These are phyloP conservation scores for Neotoxoptera formosana DNA, from an alignment of 1,140 invertebrate species.

Conservation along the genomic window DNA sequence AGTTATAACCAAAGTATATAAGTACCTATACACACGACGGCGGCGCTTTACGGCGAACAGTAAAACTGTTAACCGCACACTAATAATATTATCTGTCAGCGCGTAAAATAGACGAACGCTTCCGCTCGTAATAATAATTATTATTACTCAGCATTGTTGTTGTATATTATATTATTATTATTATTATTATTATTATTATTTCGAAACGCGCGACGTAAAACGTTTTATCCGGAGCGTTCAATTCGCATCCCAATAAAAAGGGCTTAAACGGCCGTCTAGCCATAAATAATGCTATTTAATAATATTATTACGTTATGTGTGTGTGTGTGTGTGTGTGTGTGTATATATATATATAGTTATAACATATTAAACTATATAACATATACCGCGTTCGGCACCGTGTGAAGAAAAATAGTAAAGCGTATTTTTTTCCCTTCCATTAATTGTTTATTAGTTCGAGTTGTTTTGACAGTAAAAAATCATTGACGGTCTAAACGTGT, in stretches of 20 bases:
- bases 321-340: too few relatives aligned
- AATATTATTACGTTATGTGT: neutral
- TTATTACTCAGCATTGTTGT: neutral
- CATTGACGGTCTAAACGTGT: slow-evolving; percentile 18
- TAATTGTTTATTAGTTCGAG: neutral
- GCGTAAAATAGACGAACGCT: neutral
- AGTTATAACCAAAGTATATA: neutral
- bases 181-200: neutral
- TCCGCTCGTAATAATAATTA: neutral
- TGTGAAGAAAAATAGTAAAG: slow-evolving; percentile 31
- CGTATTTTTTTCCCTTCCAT: neutral
- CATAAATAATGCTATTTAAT: slow-evolving; percentile 13
- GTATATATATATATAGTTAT: neutral
- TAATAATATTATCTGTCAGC: neutral
- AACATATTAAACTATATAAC: too few relatives aligned
- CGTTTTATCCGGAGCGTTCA: neutral
- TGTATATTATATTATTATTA: neutral
- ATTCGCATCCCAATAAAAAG: slow-evolving; percentile 32
- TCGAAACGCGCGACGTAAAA: neutral
- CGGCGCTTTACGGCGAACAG: neutral
- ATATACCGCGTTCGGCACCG: neutral
- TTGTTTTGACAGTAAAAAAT: slow-evolving; percentile 27
- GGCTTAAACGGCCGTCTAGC: neutral
- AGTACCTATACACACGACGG: too few relatives aligned
- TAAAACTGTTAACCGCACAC: neutral